Evolutionary conservation across 2,113 vertebrate species (phyloP).

Genomic region (Ciconia boyciana): DNA sequence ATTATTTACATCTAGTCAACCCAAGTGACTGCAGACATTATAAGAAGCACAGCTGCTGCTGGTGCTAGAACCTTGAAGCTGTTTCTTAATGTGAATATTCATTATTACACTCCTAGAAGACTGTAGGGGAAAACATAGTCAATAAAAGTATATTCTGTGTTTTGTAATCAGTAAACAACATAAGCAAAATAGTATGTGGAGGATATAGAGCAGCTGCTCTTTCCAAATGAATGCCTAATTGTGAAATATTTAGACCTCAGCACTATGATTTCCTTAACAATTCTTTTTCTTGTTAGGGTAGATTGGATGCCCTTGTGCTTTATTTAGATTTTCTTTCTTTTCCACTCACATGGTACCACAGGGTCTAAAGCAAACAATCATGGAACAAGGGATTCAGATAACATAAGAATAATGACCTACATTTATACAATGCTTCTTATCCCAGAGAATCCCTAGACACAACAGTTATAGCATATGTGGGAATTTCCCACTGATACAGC

Average conservation of each 20-base stretch:
- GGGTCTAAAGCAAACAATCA: not conserved
- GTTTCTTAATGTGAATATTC: constrained; percentile 43
- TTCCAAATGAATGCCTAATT: constrained; percentile 64
- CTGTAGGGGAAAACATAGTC: not conserved
- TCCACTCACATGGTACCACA: not conserved
- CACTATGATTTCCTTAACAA: constrained; percentile 35
- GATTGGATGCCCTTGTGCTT: not conserved
- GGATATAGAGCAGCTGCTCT: constrained; percentile 49
- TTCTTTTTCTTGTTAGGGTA: constrained; percentile 14
- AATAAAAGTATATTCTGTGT: constrained; percentile 26
- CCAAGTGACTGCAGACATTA: constrained; percentile 54
- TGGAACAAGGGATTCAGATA: not conserved
- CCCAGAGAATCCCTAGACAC: not conserved
- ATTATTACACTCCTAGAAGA: constrained; percentile 26
- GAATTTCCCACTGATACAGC: not conserved
- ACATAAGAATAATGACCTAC: not conserved
- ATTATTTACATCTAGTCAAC: constrained; percentile 64
- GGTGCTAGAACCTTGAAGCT: constrained; percentile 46
- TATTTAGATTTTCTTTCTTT: not conserved
- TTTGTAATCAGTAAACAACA: constrained; percentile 16
- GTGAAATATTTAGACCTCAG: constrained; percentile 31
- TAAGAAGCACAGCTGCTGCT: constrained; percentile 59
- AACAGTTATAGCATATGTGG: not conserved
- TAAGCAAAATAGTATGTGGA: constrained; percentile 15
- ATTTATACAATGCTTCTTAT: not conserved